Percentiles rank a stretch among this genome's conserved stretches.
These are phyloP conservation scores for Escarpia spicata DNA, from an alignment of 2,888 invertebrate genomes.

Conservation along the genomic window DNA sequence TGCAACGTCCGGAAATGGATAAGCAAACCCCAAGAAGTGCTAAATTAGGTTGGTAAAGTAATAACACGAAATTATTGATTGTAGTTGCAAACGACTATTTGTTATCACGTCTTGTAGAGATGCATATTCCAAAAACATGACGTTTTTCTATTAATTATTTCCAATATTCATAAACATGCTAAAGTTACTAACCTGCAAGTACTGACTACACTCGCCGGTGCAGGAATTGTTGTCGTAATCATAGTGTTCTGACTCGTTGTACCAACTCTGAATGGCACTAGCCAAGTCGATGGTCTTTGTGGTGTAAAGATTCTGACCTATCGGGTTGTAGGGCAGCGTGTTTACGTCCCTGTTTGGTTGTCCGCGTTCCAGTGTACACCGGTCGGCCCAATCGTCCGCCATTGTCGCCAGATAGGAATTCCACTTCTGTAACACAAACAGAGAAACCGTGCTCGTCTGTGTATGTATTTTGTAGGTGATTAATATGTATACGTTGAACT, in stretches of 20 bases:
- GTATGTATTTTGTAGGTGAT: no score
- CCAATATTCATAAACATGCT: neutral
- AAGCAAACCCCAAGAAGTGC: no score
- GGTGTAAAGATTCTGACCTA: slow-evolving; percentile 20
- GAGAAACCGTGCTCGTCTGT: neutral
- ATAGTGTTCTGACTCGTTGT: neutral
- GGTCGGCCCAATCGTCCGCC: slow-evolving; percentile 23
- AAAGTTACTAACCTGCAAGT: neutral
- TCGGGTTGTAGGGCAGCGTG: neutral
- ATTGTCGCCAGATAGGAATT: slow-evolving; percentile 6
- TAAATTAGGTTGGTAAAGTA: no score
- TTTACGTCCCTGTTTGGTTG: neutral
- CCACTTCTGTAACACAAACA: neutral
- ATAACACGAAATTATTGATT: no score
- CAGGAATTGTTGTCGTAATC: slow-evolving; percentile 9
- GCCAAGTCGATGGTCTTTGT: neutral
- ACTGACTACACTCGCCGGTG: slow-evolving; percentile 3
- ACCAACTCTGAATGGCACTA: slow-evolving; percentile 3
- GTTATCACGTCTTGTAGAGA: no score
- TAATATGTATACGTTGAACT: no score
- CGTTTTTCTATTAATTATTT: neutral
- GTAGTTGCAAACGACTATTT: no score
- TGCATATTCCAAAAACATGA: neutral
- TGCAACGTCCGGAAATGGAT: no score
- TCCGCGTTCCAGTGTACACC: neutral